Percentiles rank a stretch among this genome's conserved stretches.
phyloP scores from a whole-genome alignment of 2,797 vertebrate genomes.

The Myripristis murdjan region DNA sequence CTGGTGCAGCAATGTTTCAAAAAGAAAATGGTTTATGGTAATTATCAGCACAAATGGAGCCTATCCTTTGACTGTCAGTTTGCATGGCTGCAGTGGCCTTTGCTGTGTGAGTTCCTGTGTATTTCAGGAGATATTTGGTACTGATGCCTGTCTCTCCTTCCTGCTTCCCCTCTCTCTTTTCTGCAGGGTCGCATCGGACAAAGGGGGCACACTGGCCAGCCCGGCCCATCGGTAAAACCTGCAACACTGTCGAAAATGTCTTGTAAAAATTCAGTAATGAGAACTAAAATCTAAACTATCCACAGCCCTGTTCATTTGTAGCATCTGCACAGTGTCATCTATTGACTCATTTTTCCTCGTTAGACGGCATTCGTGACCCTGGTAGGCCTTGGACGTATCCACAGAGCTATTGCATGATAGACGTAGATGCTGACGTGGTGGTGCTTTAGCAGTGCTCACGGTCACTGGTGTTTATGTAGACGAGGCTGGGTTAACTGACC shows the following conservation, averaged over 20 bases:
- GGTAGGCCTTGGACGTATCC: not conserved
- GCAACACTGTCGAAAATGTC: not conserved
- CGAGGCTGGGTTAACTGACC: not conserved
- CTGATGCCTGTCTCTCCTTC: not conserved
- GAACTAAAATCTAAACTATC: not conserved
- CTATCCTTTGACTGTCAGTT: not conserved
- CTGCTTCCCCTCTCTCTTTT: not conserved
- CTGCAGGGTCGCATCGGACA: slow-evolving; percentile 79
- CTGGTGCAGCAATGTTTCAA: not conserved
- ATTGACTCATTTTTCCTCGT: not conserved
- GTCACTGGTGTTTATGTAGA: too few relatives aligned
- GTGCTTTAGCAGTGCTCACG: not conserved
- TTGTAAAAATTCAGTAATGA: not conserved
- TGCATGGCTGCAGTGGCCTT: not conserved
- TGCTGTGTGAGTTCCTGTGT: not conserved
- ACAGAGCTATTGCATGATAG: not conserved
- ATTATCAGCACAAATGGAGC: not conserved
- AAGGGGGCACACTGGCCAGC: slow-evolving; percentile 79
- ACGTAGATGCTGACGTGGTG: not conserved
- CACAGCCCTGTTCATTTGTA: not conserved
- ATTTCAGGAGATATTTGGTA: not conserved
- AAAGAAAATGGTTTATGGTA: not conserved
- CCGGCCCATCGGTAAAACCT: slow-evolving; percentile 79
- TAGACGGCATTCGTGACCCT: not conserved
- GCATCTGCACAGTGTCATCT: not conserved